Evolutionary conservation across 2,888 invertebrate species (phyloP).

Genomic region (Caenorhabditis drosophilae): DNA sequence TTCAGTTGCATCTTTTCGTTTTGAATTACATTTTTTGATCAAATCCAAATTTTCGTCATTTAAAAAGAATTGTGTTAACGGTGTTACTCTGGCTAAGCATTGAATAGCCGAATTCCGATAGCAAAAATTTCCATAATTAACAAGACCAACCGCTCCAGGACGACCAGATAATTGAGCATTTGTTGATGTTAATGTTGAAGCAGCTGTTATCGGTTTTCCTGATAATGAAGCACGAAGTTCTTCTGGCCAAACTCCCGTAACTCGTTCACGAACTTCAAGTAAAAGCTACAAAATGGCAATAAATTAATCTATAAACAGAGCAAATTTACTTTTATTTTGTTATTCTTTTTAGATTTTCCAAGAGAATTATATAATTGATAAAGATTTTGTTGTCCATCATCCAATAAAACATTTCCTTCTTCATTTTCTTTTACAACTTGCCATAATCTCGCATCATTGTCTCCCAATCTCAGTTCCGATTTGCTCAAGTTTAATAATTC

Average conservation of each 20-base stretch:
- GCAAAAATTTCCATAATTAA: constrained; percentile 90
- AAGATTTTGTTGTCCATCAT: constrained; percentile 39
- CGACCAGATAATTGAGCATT: constrained; percentile 34
- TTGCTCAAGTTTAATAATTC: constrained; percentile 40
- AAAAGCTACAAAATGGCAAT: constrained; percentile 44
- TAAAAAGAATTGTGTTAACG: constrained; percentile 45
- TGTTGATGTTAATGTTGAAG: constrained; percentile 24
- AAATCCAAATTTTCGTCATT: constrained; percentile 38
- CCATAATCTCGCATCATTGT: constrained; percentile 46
- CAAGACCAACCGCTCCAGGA: constrained; percentile 80
- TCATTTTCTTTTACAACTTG: constrained; percentile 38
- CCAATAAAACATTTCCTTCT: constrained; percentile 40
- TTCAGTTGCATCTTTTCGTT: constrained; percentile 16
- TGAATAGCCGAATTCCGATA: constrained; percentile 93
- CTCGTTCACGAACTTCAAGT: constrained; percentile 78
- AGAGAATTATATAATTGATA: constrained; percentile 32
- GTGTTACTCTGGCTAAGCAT: constrained; percentile 71
- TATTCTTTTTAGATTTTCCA: constrained; percentile 37
- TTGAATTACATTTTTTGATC: constrained; percentile 9
- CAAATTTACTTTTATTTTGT: constrained; percentile 20
- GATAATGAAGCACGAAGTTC: constrained; percentile 74
- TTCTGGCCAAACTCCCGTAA: constrained; percentile 87
- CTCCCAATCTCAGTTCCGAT: constrained; percentile 38
- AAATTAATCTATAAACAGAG: not conserved
- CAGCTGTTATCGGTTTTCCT: constrained; percentile 47